These are phyloP conservation scores for Echinometra lucunter DNA, from an alignment of 53 echinoderm and acorn worm species.

Conservation along the genomic window DNA sequence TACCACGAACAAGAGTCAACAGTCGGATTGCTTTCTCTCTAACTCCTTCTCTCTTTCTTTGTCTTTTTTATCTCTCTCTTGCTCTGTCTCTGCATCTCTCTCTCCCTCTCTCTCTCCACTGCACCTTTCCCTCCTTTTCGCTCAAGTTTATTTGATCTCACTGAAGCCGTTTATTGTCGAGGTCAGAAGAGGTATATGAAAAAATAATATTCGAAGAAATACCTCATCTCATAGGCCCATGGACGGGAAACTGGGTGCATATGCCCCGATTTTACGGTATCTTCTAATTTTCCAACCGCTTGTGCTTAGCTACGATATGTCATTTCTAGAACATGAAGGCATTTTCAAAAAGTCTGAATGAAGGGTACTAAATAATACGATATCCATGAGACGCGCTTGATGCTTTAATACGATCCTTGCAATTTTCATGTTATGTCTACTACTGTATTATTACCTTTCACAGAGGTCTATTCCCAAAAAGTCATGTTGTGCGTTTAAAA, in stretches of 20 bases:
- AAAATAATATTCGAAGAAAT: constrained; percentile 16
- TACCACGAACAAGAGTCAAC: not conserved
- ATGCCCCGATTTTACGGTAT: no score
- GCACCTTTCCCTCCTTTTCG: not conserved
- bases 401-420: no score
- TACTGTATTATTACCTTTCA: no score
- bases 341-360: no score
- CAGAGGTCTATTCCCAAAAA: no score
- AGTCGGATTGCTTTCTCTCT: not conserved
- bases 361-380: no score
- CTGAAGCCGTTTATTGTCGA: constrained; percentile 24
- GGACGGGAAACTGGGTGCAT: not conserved
- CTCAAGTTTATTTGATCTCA: constrained; percentile 26
- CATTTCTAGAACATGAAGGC: no score
- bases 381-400: no score
- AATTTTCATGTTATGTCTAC: no score
- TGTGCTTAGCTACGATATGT: no score
- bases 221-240: not conserved
- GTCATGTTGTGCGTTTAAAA: no score
- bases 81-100: not conserved
- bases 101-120: not conserved
- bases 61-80: not conserved
- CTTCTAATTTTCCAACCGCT: no score
- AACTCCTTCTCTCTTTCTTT: not conserved
- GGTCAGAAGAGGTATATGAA: constrained; percentile 15